Percentiles rank a stretch among this genome's conserved stretches.
phyloP scores from a whole-genome alignment of 2,797 vertebrate species.

The Enteromius afrohamiltoni region DNA sequence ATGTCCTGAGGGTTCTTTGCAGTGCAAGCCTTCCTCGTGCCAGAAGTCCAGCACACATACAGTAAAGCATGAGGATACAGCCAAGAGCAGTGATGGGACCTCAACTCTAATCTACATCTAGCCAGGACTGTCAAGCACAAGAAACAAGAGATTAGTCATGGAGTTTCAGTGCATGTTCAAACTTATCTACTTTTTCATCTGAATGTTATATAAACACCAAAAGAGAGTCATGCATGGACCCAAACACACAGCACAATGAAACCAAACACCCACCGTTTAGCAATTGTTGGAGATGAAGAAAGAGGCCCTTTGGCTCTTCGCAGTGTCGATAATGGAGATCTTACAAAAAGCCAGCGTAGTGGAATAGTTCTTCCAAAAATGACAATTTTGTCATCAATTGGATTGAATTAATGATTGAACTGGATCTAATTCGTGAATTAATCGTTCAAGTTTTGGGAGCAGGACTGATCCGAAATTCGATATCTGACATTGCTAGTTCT shows the following conservation, averaged over 20 bases:
- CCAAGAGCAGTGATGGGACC: constrained; percentile 57
- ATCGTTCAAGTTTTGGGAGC: background rate
- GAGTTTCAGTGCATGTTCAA: constrained; percentile 49
- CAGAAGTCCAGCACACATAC: constrained; percentile 15
- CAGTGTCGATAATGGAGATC: constrained; percentile 37
- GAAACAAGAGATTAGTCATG: constrained; percentile 64
- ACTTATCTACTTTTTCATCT: background rate
- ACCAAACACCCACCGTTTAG: constrained; percentile 16
- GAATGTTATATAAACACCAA: background rate
- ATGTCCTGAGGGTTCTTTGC: constrained; percentile 32
- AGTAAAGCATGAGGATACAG: constrained; percentile 45
- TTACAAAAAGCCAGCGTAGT: background rate
- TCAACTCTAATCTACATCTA: constrained; percentile 60
- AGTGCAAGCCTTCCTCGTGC: background rate
- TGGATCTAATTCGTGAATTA: background rate
- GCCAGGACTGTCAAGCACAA: constrained; percentile 61
- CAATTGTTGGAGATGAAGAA: constrained; percentile 9
- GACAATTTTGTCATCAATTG: background rate
- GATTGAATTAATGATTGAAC: background rate
- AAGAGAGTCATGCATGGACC: constrained; percentile 10
- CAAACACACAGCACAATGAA: constrained; percentile 21
- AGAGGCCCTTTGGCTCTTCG: constrained; percentile 41
- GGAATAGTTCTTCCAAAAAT: background rate
- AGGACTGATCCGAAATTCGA: no score
- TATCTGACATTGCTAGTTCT: background rate